Conservation (phyloP, 37 sponge, comb jelly and placozoan genomes). For the Petrosia ficiformis region DNA sequence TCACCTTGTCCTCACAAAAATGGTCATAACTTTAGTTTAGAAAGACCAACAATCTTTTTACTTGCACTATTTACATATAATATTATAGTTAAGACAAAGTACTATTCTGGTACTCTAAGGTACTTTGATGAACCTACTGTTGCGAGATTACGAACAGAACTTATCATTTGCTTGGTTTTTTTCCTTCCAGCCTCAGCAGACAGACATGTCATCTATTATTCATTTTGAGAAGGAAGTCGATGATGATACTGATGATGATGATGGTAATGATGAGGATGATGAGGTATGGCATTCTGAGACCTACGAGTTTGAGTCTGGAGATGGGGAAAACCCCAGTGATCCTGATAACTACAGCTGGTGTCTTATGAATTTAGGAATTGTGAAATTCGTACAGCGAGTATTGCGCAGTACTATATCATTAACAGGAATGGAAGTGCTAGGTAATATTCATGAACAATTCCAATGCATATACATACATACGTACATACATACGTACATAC, state of each 20-base stretch:
- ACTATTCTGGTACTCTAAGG: too few species aligned
- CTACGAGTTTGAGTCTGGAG: slow-evolving; percentile 8
- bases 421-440: slow-evolving; percentile 77
- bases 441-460: slow-evolving; percentile 20
- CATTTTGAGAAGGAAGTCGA: slow-evolving; percentile 9
- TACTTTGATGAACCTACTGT: too few species aligned
- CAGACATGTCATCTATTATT: neutral
- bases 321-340: slow-evolving; percentile 17
- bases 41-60: too few species aligned
- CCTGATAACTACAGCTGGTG: slow-evolving; percentile 69
- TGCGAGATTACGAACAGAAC: too few species aligned
- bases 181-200: neutral
- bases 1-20: too few species aligned
- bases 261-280: slow-evolving; percentile 9
- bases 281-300: neutral
- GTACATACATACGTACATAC: neutral
- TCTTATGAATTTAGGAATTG: slow-evolving; percentile 67
- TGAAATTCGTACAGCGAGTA: slow-evolving; percentile 32
- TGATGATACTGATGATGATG: slow-evolving; percentile 17
- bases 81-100: too few species aligned
- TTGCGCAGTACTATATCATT: slow-evolving; percentile 46
- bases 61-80: too few species aligned
- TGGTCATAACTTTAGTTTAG: too few species aligned
- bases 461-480: neutral
- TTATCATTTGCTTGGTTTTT: too few species aligned